phyloP scores from a whole-genome alignment of 2,113 vertebrate genomes.

The Dolichallabes microphthalmus region DNA sequence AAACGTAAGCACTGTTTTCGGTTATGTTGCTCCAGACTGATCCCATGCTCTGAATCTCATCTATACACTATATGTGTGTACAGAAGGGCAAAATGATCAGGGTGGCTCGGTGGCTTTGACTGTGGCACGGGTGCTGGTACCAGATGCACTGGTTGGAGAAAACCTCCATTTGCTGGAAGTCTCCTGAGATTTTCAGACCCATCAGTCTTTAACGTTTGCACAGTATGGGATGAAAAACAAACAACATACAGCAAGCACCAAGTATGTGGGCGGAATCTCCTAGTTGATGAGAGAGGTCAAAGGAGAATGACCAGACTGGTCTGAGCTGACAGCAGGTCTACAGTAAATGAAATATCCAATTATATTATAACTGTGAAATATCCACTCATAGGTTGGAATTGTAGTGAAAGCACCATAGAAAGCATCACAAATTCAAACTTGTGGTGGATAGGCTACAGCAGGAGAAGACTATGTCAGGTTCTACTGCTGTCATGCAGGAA shows the following conservation, averaged over 20 bases:
- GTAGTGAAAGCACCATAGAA: background rate
- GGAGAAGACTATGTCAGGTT: background rate
- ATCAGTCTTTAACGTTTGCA: background rate
- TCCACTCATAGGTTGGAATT: background rate
- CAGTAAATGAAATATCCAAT: background rate
- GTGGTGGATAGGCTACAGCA: background rate
- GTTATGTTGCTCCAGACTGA: constrained; percentile 6
- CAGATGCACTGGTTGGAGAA: background rate
- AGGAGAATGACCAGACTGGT: background rate
- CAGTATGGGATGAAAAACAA: background rate
- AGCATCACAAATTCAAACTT: background rate
- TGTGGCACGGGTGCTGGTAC: background rate
- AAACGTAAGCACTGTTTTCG: constrained; percentile 14
- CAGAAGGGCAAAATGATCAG: background rate
- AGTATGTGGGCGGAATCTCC: background rate
- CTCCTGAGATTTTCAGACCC: background rate
- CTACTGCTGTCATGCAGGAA: background rate
- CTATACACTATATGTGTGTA: background rate
- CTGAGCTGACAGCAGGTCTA: background rate
- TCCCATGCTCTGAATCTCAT: constrained; percentile 6
- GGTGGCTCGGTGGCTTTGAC: background rate
- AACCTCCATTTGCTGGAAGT: background rate
- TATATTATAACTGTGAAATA: background rate
- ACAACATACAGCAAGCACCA: background rate
- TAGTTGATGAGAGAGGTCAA: background rate